phyloP scores from a whole-genome alignment of 2,113 vertebrate genomes.

The Ptyas mucosa region DNA sequence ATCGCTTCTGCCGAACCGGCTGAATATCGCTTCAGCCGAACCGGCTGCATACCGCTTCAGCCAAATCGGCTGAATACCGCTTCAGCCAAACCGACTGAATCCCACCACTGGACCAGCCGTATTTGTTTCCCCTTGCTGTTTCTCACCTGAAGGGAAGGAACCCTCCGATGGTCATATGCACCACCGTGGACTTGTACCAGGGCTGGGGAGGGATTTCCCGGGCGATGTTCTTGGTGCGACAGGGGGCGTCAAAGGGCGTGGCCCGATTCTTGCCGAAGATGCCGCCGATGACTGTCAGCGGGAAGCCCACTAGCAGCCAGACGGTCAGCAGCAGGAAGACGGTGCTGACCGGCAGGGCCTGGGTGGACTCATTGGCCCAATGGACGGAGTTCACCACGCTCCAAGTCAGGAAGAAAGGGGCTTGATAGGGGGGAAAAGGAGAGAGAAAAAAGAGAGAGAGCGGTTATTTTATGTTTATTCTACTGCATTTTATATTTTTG shows the following conservation, averaged over 20 bases:
- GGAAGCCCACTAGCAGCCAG: conserved; percentile 89
- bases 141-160: conserved; percentile 90
- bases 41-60: too few species aligned
- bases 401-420: conserved; percentile 90
- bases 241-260: conserved; percentile 83
- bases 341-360: conserved; percentile 86
- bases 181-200: conserved; percentile 85
- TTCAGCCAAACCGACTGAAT: too few species aligned
- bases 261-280: conserved; percentile 89
- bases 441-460: not conserved
- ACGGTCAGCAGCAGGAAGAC: conserved; percentile 84
- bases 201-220: conserved; percentile 88
- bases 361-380: conserved; percentile 89
- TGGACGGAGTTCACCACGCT: conserved; percentile 90
- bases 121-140: too few species aligned
- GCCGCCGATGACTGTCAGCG: conserved; percentile 87
- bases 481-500: too few species aligned
- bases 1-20: too few species aligned
- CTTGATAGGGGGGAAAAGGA: conserved; percentile 54
- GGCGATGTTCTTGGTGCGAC: conserved; percentile 88
- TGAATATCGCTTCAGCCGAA: too few species aligned
- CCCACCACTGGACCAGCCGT: too few species aligned
- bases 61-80: too few species aligned
- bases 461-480: too few species aligned
- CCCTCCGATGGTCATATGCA: conserved; percentile 91